These are phyloP conservation scores for Paracanthobrama guichenoti DNA, from an alignment of 2,113 vertebrate genomes.

Conservation along the genomic window DNA sequence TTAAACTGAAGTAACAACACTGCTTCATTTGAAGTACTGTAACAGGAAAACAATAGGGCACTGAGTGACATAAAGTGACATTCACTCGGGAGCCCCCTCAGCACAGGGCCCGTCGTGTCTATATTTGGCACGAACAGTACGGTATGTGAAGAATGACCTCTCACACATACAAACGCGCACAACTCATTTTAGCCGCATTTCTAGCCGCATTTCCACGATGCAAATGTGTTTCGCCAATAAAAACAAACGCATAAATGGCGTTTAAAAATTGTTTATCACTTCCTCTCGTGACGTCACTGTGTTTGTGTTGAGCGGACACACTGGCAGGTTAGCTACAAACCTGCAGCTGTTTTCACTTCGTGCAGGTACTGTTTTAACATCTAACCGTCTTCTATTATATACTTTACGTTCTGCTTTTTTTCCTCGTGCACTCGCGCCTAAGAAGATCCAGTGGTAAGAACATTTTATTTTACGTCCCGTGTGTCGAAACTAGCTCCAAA, in stretches of 20 bases:
- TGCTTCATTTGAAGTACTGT: not conserved
- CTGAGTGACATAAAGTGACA: not conserved
- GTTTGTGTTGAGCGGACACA: conserved; percentile 64
- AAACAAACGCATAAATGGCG: conserved; percentile 41
- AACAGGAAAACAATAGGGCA: not conserved
- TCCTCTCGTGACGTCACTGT: conserved; percentile 61
- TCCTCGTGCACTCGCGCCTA: not conserved
- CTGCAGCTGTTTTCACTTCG: conserved; percentile 28
- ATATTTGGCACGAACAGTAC: conserved; percentile 51
- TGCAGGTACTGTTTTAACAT: conserved; percentile 46
- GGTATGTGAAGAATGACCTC: conserved; percentile 26
- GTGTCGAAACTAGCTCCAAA: conserved; percentile 26
- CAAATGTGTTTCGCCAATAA: not conserved
- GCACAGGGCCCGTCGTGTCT: conserved; percentile 24
- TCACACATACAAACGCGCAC: not conserved
- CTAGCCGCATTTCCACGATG: not conserved
- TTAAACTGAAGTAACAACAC: not conserved
- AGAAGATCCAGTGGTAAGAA: conserved; percentile 3
- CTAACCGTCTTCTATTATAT: conserved; percentile 47
- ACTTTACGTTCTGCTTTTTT: conserved; percentile 53
- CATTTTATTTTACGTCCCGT: not conserved
- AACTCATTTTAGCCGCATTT: conserved; percentile 8
- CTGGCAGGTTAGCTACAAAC: conserved; percentile 12
- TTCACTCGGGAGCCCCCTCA: not conserved
- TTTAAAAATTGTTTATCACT: conserved; percentile 51